Conservation (phyloP, 2,888 invertebrate genomes). For the Leptopilina syphax region DNA sequence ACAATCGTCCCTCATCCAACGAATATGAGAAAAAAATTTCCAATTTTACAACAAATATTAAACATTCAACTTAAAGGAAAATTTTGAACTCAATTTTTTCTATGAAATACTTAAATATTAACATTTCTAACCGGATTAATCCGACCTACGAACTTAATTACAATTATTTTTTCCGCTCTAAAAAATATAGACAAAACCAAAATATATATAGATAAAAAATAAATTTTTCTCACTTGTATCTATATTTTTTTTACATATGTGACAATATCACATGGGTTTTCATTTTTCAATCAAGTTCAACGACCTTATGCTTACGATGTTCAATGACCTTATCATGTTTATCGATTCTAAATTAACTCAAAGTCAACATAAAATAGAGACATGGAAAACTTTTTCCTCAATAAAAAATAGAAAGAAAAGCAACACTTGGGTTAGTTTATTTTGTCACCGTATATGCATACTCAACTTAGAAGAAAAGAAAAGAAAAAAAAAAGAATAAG, state of each 20-base stretch:
- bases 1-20: too few species aligned
- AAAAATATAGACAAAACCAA: too few species aligned
- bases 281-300: background rate
- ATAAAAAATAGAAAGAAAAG: constrained; percentile 1
- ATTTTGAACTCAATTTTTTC: too few species aligned
- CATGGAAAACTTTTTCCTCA: constrained; percentile 28
- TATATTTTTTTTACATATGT: background rate
- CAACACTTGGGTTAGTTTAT: constrained; percentile 25
- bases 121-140: too few species aligned
- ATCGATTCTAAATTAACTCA: background rate
- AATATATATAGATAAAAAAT: background rate
- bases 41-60: too few species aligned
- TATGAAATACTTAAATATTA: too few species aligned
- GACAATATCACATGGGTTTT: constrained; percentile 3
- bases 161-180: too few species aligned
- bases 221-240: background rate
- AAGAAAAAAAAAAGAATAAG: background rate
- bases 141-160: too few species aligned
- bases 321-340: background rate
- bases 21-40: too few species aligned
- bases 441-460: background rate
- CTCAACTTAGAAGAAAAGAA: background rate
- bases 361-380: background rate
- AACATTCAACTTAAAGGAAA: too few species aligned
- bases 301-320: background rate